phyloP scores from a whole-genome alignment of 2,888 invertebrate species.

The Pecten maximus region DNA sequence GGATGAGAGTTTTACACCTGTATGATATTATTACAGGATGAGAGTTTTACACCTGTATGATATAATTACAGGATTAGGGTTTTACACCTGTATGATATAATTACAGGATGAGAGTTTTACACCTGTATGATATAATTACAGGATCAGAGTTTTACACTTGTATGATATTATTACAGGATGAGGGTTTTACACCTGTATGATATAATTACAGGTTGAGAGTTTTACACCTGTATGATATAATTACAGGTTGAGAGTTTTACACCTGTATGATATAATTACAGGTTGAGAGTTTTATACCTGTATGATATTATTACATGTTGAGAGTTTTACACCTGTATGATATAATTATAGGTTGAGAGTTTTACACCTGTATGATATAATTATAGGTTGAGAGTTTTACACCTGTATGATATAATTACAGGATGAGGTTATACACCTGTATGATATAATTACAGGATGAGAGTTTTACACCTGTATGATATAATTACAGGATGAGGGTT shows the following conservation, averaged over 20 bases:
- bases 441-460: not conserved
- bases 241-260: not conserved
- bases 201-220: not conserved
- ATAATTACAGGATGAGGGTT: not conserved
- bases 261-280: not conserved
- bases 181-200: not conserved
- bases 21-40: not conserved
- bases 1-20: not conserved
- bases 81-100: not conserved
- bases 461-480: not conserved
- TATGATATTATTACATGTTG: not conserved
- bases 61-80: not conserved
- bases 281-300: not conserved
- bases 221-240: not conserved
- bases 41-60: not conserved
- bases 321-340: not conserved
- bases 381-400: too few species aligned
- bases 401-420: not conserved
- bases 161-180: not conserved
- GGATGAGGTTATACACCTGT: not conserved
- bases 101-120: not conserved
- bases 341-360: not conserved
- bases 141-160: not conserved
- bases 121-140: not conserved
- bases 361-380: not conserved